Conservation (phyloP, 2,113 vertebrate genomes). For the Typhlomys cinereus region DNA sequence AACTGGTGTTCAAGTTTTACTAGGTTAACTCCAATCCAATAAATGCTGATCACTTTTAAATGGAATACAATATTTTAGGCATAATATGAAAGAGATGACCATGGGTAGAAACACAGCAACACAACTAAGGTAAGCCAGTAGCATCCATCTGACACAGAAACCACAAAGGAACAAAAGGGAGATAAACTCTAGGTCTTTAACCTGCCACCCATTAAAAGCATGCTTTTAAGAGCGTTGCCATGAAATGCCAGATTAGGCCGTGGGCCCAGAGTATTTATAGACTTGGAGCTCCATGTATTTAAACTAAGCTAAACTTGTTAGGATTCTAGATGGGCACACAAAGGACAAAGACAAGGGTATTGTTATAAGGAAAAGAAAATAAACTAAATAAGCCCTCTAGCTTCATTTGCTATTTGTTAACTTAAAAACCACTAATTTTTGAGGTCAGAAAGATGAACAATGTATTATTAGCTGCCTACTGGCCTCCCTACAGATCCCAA, state of each 20-base stretch:
- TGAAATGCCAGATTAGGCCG: background rate
- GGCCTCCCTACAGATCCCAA: background rate
- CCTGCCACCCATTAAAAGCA: background rate
- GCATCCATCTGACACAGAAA: background rate
- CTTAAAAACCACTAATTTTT: background rate
- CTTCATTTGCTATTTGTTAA: background rate
- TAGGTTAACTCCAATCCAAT: background rate
- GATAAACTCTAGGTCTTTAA: background rate
- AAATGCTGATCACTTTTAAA: background rate
- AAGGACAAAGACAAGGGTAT: background rate
- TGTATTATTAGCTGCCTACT: background rate
- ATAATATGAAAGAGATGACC: background rate
- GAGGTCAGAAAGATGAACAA: background rate
- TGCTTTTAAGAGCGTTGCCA: background rate
- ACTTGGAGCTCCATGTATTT: background rate
- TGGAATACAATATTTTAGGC: background rate
- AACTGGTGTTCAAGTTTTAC: background rate
- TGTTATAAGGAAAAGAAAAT: background rate
- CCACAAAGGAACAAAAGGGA: background rate
- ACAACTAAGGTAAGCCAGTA: background rate
- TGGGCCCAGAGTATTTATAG: background rate
- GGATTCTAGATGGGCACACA: background rate
- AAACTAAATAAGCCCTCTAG: background rate
- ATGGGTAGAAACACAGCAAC: background rate
- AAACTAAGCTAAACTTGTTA: background rate